These are phyloP conservation scores for Allygus modestus DNA, from an alignment of 2,888 invertebrate species.

Conservation along the genomic window DNA sequence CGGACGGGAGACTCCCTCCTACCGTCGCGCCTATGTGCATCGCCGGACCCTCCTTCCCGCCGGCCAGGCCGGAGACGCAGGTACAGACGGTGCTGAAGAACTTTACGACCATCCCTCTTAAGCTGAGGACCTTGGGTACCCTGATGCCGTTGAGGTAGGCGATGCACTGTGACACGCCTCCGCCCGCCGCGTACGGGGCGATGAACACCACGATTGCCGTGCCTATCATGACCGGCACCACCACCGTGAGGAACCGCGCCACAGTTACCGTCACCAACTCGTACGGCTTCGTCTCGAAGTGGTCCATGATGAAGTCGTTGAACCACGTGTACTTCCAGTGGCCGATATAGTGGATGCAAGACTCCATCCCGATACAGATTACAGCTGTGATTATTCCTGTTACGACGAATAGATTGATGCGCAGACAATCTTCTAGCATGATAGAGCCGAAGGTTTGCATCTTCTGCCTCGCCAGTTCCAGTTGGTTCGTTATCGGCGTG, in stretches of 20 bases:
- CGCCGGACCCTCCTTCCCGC: conserved; percentile 80
- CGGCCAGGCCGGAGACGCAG: conserved; percentile 78
- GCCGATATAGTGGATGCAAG: neutral
- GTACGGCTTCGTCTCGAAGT: neutral
- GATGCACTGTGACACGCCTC: conserved; percentile 81
- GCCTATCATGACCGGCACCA: conserved; percentile 11
- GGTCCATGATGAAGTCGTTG: neutral
- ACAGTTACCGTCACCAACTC: neutral
- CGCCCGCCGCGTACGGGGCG: conserved; percentile 77
- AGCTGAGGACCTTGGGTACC: conserved; percentile 77
- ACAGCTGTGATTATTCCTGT: neutral
- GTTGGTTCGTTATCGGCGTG: neutral
- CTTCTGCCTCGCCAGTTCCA: neutral
- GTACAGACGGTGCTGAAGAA: conserved; percentile 78
- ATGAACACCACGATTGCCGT: conserved; percentile 27
- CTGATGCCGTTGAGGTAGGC: conserved; percentile 80
- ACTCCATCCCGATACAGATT: neutral
- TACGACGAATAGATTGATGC: neutral
- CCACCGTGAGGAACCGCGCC: neutral
- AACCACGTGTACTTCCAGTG: conserved; percentile 5
- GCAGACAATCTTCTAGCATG: conserved; percentile 6
- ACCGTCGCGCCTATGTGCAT: conserved; percentile 82
- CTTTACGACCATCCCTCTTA: conserved; percentile 78
- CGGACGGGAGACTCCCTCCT: conserved; percentile 72
- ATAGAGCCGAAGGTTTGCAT: neutral